Evolutionary conservation across 2,797 vertebrate species (phyloP), one percentile per base, ranked within the genome.

Genomic region (Alfaro cultratus): DNA sequence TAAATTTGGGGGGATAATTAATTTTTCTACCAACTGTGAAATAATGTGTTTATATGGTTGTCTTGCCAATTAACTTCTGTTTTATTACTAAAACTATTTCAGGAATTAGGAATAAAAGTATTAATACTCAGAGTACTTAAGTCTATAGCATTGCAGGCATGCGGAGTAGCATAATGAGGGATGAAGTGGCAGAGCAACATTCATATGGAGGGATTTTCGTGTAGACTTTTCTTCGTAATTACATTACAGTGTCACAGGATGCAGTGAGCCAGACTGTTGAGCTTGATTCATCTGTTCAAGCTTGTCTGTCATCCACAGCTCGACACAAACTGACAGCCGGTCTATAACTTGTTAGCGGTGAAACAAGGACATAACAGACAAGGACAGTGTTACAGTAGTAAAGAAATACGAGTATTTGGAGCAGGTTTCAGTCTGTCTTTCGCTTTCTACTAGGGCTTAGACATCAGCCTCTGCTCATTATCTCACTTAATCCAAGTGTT

Each of bases 291-390:
- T 83, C 74, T 84, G 78, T 60, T 87, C 85, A 29, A 74, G 70
- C 78, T 76, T 88, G 86, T 89, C 86, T 62, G 74, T 89, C 87
- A 87, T 45, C 76, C 68, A 53, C 77, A 77, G 51, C 82, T 85
- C 2, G 1, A 84, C 79, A 77, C n/a, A 18, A 10, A 47, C 53
- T 79, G 89, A 87, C 89, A 86, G 85, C 79, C 34, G 8, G 12
- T 83, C 76, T 74, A 45, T 86, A 31, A 79, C 75, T 75, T 76
- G 74, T 88, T 79, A 86, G 70, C 60, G 36, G 81, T 76, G 57
- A 83, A 83, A 90, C 78, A 79, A 84, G 79, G 78, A 82, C 84
- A 77, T 57, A 75, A 82, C 60, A 75, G 82, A 80, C 74, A 46
- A 75, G 71, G 47, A 80, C 74, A 60, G 43, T n/a, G 2, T 75